phyloP scores from a whole-genome alignment of 2,113 vertebrate species.

The Semnopithecus entellus region DNA sequence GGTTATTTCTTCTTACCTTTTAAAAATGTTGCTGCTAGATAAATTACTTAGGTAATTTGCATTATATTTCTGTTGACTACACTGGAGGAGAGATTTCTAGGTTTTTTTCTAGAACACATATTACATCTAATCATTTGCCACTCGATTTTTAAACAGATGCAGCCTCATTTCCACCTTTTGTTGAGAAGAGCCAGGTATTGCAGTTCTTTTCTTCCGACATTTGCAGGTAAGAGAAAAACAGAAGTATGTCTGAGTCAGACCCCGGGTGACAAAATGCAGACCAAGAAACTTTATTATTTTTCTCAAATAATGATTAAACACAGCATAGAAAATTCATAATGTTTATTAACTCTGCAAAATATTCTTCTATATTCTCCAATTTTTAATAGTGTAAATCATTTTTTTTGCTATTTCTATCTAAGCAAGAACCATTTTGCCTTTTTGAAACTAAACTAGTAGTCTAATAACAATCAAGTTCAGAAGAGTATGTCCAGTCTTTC shows the following conservation, averaged over 20 bases:
- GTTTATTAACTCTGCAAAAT: not conserved
- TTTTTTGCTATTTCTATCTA: not conserved
- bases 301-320: not conserved
- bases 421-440: not conserved
- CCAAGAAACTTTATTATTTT: not conserved
- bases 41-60: not conserved
- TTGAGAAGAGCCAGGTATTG: constrained; percentile 85
- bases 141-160: constrained; percentile 87
- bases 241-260: not conserved
- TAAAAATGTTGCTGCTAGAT: not conserved
- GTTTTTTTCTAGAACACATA: not conserved
- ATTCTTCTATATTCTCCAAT: not conserved
- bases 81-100: not conserved
- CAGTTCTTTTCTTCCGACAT: constrained; percentile 96
- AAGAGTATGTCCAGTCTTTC: not conserved
- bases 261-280: not conserved
- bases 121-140: not conserved
- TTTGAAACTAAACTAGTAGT: not conserved
- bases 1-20: not conserved
- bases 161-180: constrained; percentile 92
- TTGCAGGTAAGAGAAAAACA: constrained; percentile 89
- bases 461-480: not conserved
- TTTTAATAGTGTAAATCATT: not conserved
- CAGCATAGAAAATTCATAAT: not conserved
- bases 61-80: not conserved